Conservation (phyloP, 2,888 invertebrate species). For the Trachelus tabidus region DNA sequence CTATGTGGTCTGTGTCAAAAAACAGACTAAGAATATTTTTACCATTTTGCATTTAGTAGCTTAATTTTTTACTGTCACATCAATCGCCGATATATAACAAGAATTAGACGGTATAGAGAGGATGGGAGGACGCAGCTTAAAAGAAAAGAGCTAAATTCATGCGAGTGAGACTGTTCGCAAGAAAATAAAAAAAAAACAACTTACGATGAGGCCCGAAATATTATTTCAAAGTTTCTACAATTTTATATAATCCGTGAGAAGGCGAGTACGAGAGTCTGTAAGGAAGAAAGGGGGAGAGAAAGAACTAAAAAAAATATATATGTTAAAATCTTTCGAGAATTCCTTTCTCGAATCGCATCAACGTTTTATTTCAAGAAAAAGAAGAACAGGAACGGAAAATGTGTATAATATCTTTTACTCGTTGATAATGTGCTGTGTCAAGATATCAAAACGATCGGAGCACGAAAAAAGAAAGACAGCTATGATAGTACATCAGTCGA, state of each 20-base stretch:
- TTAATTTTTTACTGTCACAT: slow-evolving; percentile 1
- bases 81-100: not conserved
- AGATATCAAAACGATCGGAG: not conserved
- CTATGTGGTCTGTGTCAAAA: not conserved
- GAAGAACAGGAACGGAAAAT: not conserved
- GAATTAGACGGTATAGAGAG: not conserved
- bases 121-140: not conserved
- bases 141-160: not conserved
- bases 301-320: not conserved
- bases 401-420: not conserved
- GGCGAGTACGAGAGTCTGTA: not conserved
- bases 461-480: not conserved
- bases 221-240: not conserved
- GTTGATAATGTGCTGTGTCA: not conserved
- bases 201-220: not conserved
- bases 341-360: not conserved
- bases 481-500: not conserved
- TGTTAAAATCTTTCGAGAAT: not conserved
- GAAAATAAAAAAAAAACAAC: not conserved
- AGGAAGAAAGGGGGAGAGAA: not conserved
- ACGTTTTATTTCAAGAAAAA: not conserved
- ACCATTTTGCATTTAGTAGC: slow-evolving; percentile 6
- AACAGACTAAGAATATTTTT: not conserved
- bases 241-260: not conserved
- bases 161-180: not conserved